Conservation (phyloP, 2,113 vertebrate species). For the Microcebus tavaratra region DNA sequence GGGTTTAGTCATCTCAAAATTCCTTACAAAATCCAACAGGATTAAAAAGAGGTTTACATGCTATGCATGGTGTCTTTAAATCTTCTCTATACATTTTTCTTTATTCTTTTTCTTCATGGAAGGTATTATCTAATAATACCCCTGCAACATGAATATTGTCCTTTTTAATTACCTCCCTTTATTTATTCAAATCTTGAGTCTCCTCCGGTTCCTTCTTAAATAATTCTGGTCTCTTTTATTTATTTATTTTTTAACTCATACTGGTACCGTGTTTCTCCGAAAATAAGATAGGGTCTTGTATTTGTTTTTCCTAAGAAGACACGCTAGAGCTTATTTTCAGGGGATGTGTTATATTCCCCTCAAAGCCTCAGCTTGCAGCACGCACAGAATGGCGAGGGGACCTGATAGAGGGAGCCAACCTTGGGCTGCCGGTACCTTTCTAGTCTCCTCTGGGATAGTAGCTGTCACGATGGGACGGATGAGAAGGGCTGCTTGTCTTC, state of each 20-base stretch:
- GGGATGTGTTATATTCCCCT: too few relatives aligned
- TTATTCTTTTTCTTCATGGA: not conserved
- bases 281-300: too few relatives aligned
- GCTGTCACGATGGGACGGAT: too few relatives aligned
- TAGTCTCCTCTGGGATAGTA: too few relatives aligned
- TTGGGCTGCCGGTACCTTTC: too few relatives aligned
- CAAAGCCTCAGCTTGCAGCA: too few relatives aligned
- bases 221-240: not conserved
- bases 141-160: not conserved
- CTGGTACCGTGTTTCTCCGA: too few relatives aligned
- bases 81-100: not conserved
- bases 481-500: too few relatives aligned
- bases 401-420: too few relatives aligned
- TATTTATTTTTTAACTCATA: not conserved
- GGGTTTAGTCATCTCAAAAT: not conserved
- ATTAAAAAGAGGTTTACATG: not conserved
- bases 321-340: too few relatives aligned
- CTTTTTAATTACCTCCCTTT: not conserved
- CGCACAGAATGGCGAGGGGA: too few relatives aligned
- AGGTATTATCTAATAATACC: not conserved
- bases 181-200: not conserved
- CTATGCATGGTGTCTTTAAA: not conserved
- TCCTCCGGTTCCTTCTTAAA: not conserved
- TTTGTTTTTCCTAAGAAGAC: too few relatives aligned
- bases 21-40: not conserved